Conservation (phyloP, 2,888 invertebrate genomes). For the Mythimna impura region DNA sequence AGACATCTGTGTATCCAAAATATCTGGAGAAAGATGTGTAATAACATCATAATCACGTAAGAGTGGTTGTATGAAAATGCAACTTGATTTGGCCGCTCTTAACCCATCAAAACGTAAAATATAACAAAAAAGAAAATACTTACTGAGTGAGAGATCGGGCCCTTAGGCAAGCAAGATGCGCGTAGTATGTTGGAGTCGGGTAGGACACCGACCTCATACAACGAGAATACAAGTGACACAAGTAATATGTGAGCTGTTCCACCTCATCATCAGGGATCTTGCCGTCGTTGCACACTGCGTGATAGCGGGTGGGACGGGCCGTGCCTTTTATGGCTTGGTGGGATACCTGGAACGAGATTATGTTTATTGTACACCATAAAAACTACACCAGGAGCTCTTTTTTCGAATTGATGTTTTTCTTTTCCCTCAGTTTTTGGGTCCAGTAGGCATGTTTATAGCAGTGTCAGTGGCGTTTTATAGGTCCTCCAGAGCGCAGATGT, state of each 20-base stretch:
- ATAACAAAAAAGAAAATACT: constrained; percentile 66
- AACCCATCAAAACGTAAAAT: neutral
- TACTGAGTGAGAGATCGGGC: constrained; percentile 90
- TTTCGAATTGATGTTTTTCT: too few species aligned
- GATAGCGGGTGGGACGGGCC: constrained; percentile 96
- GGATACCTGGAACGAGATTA: constrained; percentile 80
- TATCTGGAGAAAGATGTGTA: too few species aligned
- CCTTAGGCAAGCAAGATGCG: constrained; percentile 95
- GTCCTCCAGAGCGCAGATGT: too few species aligned
- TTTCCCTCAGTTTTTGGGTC: too few species aligned
- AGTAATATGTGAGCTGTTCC: constrained; percentile 94
- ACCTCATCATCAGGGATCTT: constrained; percentile 93
- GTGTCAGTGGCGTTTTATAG: too few species aligned
- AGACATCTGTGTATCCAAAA: too few species aligned
- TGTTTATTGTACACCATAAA: too few species aligned
- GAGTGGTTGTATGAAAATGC: too few species aligned
- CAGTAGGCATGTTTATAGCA: too few species aligned
- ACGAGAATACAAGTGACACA: constrained; percentile 96
- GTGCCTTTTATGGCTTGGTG: constrained; percentile 95
- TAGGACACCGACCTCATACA: constrained; percentile 96
- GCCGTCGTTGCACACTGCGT: constrained; percentile 95
- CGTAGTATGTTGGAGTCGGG: constrained; percentile 96
- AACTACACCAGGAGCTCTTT: too few species aligned
- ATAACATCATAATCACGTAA: too few species aligned
- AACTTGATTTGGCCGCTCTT: too few species aligned